Conservation (phyloP, 2,113 vertebrate genomes). For the Nycticebus coucang region DNA sequence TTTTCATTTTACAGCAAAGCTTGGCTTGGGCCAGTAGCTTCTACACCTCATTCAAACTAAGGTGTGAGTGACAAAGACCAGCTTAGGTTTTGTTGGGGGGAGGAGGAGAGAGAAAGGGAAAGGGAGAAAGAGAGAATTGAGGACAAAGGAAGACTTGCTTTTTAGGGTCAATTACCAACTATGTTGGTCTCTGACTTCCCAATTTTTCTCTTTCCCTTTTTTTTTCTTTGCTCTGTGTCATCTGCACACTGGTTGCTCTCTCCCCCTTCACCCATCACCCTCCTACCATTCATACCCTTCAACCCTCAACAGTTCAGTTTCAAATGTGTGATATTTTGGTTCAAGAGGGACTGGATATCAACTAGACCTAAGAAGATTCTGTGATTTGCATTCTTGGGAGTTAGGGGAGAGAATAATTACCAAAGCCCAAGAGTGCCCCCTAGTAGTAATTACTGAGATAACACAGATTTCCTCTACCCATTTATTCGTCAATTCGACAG, state of each 20-base stretch:
- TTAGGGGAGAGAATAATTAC: neutral
- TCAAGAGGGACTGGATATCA: neutral
- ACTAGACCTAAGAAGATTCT: neutral
- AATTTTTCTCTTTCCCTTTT: neutral
- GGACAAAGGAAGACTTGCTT: neutral
- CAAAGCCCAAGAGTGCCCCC: slow-evolving; percentile 60
- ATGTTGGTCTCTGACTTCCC: neutral
- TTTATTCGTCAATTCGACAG: neutral
- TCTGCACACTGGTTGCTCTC: neutral
- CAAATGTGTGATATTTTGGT: neutral
- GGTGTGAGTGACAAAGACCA: neutral
- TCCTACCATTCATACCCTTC: neutral
- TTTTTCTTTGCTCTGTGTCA: neutral
- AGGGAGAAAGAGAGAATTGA: neutral
- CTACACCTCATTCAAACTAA: neutral
- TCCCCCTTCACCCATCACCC: neutral
- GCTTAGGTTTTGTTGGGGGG: neutral
- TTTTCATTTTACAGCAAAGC: neutral
- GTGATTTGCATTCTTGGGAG: neutral
- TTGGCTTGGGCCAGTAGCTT: neutral
- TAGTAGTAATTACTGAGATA: slow-evolving; percentile 23
- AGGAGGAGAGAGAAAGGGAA: neutral
- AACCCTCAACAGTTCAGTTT: neutral
- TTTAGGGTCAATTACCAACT: neutral
- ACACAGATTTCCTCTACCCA: neutral